Evolutionary conservation across 2,888 invertebrate species (phyloP), one percentile per base, ranked within the genome.

Genomic region (Rotaria sp.): DNA sequence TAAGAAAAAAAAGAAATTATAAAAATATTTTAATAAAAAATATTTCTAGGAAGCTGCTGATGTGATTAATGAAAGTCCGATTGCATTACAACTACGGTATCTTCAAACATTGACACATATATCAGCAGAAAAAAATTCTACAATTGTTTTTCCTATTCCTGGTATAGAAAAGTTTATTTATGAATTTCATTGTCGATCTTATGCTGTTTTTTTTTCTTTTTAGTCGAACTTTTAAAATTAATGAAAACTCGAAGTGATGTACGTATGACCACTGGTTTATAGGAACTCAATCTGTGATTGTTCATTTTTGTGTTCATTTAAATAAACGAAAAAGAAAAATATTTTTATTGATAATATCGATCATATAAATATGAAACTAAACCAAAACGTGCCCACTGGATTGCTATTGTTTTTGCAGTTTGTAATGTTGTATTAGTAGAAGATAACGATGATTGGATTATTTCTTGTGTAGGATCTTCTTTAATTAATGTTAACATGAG

Each of bases 51-150:
- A 96, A 92, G 96, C 96, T 15, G 94, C 95, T 3, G 94, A 95
- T 89, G 95, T 96, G 85, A 95, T 96, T 91, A 92, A 93, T 52
- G 94, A 94, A 90, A 94, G 94, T 88, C 95, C 95, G 26, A 94
- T 94, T 88, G 95, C 95, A 52, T 92, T 95, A 86, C 94, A 94
- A 92, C 89, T 90, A 26, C 88, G 90, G 21, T 90, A 90, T 88
- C 88, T 90, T 59, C 90, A 90, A 88, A 90, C 90, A 0, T 88
- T 90, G 41, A 90, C 89, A 87, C 89, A 89, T 30, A 90, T 90
- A 84, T 89, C 90, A 7, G 90, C 90, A 0, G 90, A 90, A 89
- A 90, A 90, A 88, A 90, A 90, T 87, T 90, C 90, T 45, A 90
- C 90, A 24, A 90, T 90, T 85, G 89, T 90, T 57, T 90, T 90